Percentiles rank a stretch among this genome's conserved stretches.
Evolutionary conservation across 2,888 invertebrate species (phyloP).

Genomic region (Thumatha senex): DNA sequence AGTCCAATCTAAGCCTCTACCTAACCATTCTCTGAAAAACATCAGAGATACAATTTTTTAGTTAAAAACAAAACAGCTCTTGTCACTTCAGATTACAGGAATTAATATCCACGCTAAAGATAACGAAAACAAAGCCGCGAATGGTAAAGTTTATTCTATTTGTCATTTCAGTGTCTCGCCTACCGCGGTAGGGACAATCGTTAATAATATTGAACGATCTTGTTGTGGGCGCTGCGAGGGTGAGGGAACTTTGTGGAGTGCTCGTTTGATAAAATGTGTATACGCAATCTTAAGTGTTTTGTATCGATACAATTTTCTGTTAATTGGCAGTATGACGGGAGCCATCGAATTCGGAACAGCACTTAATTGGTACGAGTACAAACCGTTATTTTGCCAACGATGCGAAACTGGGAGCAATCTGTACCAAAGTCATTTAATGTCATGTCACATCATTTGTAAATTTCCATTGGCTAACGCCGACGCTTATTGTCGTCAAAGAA

Average conservation of each 20-base stretch:
- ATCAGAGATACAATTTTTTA: constrained; percentile 15
- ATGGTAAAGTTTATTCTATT: constrained; percentile 26
- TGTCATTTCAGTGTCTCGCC: constrained; percentile 20
- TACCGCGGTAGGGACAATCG: constrained; percentile 2
- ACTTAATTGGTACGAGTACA: constrained; percentile 24
- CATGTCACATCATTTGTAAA: constrained; percentile 18
- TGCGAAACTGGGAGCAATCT: constrained; percentile 10
- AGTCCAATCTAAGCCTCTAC: constrained; percentile 15
- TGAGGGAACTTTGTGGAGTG: neutral
- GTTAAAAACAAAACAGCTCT: constrained; percentile 17
- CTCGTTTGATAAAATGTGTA: constrained; percentile 6
- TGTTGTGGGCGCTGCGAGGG: neutral
- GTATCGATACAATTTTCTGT: constrained; percentile 30
- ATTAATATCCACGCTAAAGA: constrained; percentile 13
- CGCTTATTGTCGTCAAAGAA: constrained; percentile 13
- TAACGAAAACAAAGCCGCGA: constrained; percentile 9
- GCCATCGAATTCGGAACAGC: neutral
- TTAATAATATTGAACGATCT: constrained; percentile 5
- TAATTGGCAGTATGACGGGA: constrained; percentile 28
- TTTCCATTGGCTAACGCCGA: constrained; percentile 10
- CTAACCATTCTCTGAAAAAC: constrained; percentile 6
- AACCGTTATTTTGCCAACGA: constrained; percentile 15
- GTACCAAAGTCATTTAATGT: constrained; percentile 25
- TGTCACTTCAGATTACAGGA: constrained; percentile 6
- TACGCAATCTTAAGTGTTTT: constrained; percentile 32